Conservation (phyloP, 2,113 vertebrate species). For the Clarias magur region DNA sequence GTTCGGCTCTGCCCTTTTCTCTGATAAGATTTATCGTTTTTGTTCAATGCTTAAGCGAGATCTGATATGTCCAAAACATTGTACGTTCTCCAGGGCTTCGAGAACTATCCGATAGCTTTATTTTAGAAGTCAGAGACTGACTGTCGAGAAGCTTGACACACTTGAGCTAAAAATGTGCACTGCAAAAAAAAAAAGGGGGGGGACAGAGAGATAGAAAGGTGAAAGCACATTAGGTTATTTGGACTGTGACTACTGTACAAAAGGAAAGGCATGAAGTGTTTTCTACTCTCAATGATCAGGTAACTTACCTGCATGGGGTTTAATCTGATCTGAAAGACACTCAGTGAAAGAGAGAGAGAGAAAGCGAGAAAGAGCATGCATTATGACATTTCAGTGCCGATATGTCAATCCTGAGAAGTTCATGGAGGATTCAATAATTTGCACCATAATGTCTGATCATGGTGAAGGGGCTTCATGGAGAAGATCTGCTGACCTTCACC, state of each 20-base stretch:
- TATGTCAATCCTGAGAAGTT: slow-evolving; percentile 2
- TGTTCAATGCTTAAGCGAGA: not conserved
- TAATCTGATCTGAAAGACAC: not conserved
- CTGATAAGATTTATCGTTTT: not conserved
- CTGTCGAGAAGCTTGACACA: not conserved
- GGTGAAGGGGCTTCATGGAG: not conserved
- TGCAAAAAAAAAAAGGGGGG: not conserved
- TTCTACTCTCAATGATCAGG: not conserved
- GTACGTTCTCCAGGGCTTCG: not conserved
- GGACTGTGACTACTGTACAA: not conserved
- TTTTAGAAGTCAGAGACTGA: not conserved
- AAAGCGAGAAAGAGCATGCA: not conserved
- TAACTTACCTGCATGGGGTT: not conserved
- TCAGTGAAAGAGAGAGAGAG: not conserved
- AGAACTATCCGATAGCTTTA: not conserved
- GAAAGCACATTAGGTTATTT: not conserved
- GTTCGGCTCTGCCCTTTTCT: not conserved
- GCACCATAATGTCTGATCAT: not conserved
- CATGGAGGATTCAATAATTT: not conserved
- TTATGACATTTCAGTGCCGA: not conserved
- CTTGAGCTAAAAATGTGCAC: not conserved
- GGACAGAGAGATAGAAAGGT: not conserved
- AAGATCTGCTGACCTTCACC: slow-evolving; percentile 19
- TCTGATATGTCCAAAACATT: not conserved
- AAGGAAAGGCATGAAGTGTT: not conserved